A percentile compares a stretch with the other conserved stretches of the same genome.
Evolutionary conservation across 1,140 invertebrate species (phyloP).

Genomic region (Ganaspis sp.): DNA sequence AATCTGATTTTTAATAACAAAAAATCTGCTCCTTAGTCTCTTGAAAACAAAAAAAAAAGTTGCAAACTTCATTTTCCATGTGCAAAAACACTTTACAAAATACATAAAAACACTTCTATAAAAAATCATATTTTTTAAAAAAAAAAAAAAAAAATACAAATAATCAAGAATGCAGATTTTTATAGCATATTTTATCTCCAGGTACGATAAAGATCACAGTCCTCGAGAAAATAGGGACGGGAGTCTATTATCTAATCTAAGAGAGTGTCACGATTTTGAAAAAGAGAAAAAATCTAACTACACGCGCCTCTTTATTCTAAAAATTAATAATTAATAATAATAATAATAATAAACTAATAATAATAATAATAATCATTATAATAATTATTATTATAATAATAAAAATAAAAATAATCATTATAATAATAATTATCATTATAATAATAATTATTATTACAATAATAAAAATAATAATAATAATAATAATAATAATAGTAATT

Average conservation of each 20-base stretch:
- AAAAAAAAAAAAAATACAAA: no score
- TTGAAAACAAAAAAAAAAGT: neutral
- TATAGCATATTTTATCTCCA: neutral
- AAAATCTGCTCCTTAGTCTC: no score
- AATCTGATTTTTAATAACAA: no score
- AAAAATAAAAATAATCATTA: no score
- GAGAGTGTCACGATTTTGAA: neutral
- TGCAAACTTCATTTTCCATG: neutral
- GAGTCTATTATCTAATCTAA: slow-evolving; percentile 9
- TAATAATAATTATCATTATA: neutral
- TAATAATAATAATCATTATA: no score
- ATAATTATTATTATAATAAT: no score
- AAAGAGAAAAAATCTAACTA: slow-evolving; percentile 18
- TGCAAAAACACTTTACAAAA: neutral
- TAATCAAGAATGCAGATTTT: no score
- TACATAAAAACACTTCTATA: neutral
- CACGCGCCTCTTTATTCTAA: slow-evolving; percentile 11
- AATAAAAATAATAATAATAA: no score
- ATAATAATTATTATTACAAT: neutral
- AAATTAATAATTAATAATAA: no score
- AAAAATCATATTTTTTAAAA: neutral
- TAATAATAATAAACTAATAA: no score
- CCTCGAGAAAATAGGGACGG: neutral
- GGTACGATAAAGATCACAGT: neutral
- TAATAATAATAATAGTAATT: neutral